Evolutionary conservation across 2,888 invertebrate genomes (phyloP), one percentile per base, ranked within the genome.

Genomic region (Tiliacea citrago): DNA sequence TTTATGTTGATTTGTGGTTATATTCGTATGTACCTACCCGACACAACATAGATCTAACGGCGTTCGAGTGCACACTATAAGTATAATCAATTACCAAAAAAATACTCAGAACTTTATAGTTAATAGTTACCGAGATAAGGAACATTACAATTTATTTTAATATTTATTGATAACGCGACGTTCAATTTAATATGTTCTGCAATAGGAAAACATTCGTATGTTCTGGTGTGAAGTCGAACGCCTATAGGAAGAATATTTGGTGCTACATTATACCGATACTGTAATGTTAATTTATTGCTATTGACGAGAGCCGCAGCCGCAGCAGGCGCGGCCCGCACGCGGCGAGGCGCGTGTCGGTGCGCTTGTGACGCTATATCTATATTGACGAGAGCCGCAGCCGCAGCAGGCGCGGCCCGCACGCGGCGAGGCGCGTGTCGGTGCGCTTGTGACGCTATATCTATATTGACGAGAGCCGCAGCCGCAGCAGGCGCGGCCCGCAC

Each of bases 221-320:
- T 45, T 53, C 24, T 45, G 70, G 70, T 75, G 82, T 82, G 77
- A 42, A 73, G 72, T 69, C 79, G 79, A 75, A 76, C 82, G 80
- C 81, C 63, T 29, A 45, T 79, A 70, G 73, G 71, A 68, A 74
- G 81, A 86, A 86, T 86, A 84, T 84, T 83, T 91, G 91, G 90
- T 90, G 91, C 90, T 91, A 91, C 86, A 68, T 83, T 86, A 86
- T 88, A 88, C 88, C 75, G 82, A 86, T 83, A 85, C 83, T 81
- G 77, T 84, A 82, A 77, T 77, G 63, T 77, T 85, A 79, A 81
- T 82, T 73, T 72, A 81, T 88, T 83, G 82, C 84, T 83, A 82
- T 71, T 73, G 69, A 62, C 10, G 75, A 74, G 57, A 24, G 53
- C 68, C 60, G 67, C 60, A 70, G 68, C 72, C 57, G 55, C 53